phyloP scores from a whole-genome alignment of 2,113 vertebrate genomes.

The Rhinichthys klamathensis region DNA sequence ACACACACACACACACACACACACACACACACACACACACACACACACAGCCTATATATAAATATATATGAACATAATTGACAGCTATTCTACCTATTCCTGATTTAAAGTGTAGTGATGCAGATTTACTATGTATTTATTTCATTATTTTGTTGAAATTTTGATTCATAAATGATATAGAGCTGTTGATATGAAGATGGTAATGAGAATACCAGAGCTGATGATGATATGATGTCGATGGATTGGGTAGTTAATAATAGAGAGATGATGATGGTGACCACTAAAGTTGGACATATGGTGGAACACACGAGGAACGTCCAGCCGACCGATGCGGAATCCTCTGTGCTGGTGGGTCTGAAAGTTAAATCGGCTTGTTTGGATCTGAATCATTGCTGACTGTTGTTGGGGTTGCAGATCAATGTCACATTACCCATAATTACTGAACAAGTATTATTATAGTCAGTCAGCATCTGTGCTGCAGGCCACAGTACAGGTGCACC shows the following conservation, averaged over 20 bases:
- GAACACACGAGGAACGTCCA: background rate
- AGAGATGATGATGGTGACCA: background rate
- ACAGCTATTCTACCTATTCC: background rate
- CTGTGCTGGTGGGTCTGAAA: background rate
- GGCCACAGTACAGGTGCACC: background rate
- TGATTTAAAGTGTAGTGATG: background rate
- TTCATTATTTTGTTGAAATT: background rate
- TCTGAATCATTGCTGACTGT: slow-evolving; percentile 1
- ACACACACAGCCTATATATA: background rate
- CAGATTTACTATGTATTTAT: background rate
- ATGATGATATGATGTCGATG: background rate
- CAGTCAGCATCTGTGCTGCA: background rate
- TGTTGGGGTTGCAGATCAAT: background rate
- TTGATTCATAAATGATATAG: background rate
- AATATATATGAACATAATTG: background rate
- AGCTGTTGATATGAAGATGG: background rate
- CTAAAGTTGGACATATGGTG: slow-evolving; percentile 1
- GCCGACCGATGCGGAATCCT: background rate
- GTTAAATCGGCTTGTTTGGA: background rate
- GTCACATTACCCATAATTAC: slow-evolving; percentile 9
- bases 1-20: no score
- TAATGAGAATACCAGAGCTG: background rate
- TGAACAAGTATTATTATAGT: background rate
- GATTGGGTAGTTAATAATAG: slow-evolving; percentile 4
- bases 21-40: no score